Conservation (phyloP, 2,888 invertebrate genomes). For the Mycalesis mineus region DNA sequence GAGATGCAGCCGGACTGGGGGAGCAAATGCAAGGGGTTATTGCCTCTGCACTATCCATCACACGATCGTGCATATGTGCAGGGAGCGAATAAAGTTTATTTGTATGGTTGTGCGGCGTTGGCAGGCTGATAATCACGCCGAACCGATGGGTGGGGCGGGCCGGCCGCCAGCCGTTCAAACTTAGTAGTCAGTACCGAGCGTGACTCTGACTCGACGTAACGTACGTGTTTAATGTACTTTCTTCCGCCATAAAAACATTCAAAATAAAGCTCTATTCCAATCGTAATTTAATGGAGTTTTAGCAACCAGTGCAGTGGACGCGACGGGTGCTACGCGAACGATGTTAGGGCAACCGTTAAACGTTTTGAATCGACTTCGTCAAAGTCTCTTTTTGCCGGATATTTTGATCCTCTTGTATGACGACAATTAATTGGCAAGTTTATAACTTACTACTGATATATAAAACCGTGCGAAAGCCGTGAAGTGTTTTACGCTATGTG, state of each 20-base stretch:
- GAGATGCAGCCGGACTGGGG: constrained; percentile 65
- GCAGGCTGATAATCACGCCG: constrained; percentile 67
- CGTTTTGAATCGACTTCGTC: constrained; percentile 63
- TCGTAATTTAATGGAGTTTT: constrained; percentile 20
- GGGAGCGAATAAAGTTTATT: constrained; percentile 76
- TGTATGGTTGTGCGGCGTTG: constrained; percentile 59
- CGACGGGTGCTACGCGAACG: constrained; percentile 41
- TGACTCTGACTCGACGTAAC: constrained; percentile 48
- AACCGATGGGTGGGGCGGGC: constrained; percentile 67
- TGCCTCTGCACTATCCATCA: constrained; percentile 67
- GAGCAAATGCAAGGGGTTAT: constrained; percentile 72
- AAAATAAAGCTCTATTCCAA: constrained; percentile 14
- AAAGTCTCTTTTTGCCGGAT: constrained; percentile 61
- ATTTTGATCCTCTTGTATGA: constrained; percentile 71
- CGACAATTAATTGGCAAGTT: constrained; percentile 50
- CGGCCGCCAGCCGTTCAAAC: constrained; percentile 40
- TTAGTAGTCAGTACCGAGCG: constrained; percentile 57
- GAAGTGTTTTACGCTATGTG: constrained; percentile 24
- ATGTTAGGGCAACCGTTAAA: constrained; percentile 69
- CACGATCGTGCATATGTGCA: constrained; percentile 60
- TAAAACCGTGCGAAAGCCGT: constrained; percentile 26
- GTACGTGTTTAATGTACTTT: constrained; percentile 26
- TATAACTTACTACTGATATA: constrained; percentile 5
- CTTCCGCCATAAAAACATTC: constrained; percentile 16
- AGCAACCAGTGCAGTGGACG: constrained; percentile 18